Conservation (phyloP, 2,888 invertebrate genomes). For the Allygus modestus region DNA sequence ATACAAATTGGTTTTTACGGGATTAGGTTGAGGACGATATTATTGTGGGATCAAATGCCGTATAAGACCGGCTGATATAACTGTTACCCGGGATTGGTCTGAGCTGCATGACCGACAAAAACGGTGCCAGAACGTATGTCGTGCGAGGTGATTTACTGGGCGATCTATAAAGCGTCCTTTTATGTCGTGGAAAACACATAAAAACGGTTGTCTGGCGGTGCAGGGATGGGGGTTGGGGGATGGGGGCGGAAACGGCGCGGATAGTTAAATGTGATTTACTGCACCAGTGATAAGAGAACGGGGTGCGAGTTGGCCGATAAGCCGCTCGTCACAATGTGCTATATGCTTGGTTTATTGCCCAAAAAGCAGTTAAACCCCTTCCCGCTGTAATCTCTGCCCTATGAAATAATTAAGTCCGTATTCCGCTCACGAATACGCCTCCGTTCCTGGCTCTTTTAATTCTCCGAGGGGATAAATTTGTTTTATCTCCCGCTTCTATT, state of each 20-base stretch:
- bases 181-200: slow-evolving; percentile 65
- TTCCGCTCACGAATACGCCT: slow-evolving; percentile 47
- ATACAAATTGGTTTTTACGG: slow-evolving; percentile 47
- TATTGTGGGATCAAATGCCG: background rate
- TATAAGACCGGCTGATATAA: background rate
- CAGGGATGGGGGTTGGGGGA: slow-evolving; percentile 36
- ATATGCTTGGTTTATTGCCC: slow-evolving; percentile 64
- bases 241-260: slow-evolving; percentile 61
- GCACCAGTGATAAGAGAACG: slow-evolving; percentile 62
- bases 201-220: slow-evolving; percentile 63
- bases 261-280: slow-evolving; percentile 66
- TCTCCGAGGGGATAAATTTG: slow-evolving; percentile 38
- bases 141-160: slow-evolving; percentile 52
- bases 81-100: slow-evolving; percentile 27
- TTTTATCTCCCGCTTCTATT: slow-evolving; percentile 18
- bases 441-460: slow-evolving; percentile 54
- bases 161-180: slow-evolving; percentile 64
- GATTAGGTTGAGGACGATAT: slow-evolving; percentile 24
- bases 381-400: slow-evolving; percentile 63
- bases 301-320: slow-evolving; percentile 62
- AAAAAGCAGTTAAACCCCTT: slow-evolving; percentile 65
- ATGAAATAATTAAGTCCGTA: slow-evolving; percentile 65
- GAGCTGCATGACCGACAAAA: slow-evolving; percentile 33
- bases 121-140: slow-evolving; percentile 39
- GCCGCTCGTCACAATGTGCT: slow-evolving; percentile 64